Evolutionary conservation across 2,888 invertebrate genomes (phyloP), one percentile per base, ranked within the genome.

Genomic region (Rhingia rostrata): DNA sequence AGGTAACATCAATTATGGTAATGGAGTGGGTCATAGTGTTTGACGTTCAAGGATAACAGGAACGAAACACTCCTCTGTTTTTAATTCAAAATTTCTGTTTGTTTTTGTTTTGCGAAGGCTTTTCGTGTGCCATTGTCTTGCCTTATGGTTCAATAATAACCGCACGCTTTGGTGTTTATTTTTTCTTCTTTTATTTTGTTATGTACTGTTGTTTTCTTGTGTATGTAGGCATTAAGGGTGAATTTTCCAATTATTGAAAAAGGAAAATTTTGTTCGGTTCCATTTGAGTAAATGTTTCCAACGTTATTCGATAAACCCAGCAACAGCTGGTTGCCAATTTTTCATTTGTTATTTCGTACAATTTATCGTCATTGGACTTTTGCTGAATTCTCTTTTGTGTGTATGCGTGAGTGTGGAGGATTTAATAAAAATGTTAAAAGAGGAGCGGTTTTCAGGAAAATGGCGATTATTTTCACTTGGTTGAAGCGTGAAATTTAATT

Each of bases 241-340:
- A 77, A 70, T 49, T 82, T 82, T 82, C 66, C 82, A 82, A 78
- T 82, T 82, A 82, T 67, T 78, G 54, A 72, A 72, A 82, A 66
- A 82, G 70, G 72, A 72, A 81, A 70, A 61, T 81, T 77, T 75
- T 41, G 51, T 54, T 75, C 41, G 63, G 51, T 72, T 82, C 47
- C 70, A 60, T 75, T 82, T 56, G 32, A 63, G 74, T 63, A 74
- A 74, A 74, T 63, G 56, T 49, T 22, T 69, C 37, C 49, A 74
- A 30, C 37, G 58, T 54, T 58, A 64, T 81, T 69, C 67, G 67
- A 81, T 69, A 53, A 54, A 45, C n/a, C 12, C 45, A 80, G 58
- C 81, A 70, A 81, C 81, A 81, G 81, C 69, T 81, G 81, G 81
- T 70, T 75, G 39, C 51, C 51, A 69, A 75, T 70, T 69, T 75